A percentile compares a stretch with the other conserved stretches of the same genome.
Conservation (phyloP, 2,888 invertebrate species). For the Mystacides longicornis region DNA sequence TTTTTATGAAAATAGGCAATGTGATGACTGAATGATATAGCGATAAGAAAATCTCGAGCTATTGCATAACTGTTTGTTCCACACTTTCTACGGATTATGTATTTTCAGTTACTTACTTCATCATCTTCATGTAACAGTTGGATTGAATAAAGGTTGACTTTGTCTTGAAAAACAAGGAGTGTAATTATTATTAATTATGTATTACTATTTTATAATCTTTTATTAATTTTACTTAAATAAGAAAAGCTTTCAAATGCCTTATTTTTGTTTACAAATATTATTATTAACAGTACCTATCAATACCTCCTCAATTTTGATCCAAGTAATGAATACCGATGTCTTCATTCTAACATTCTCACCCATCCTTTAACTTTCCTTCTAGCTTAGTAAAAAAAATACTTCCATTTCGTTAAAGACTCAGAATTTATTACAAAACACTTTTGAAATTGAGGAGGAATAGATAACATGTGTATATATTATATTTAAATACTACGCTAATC, state of each 20-base stretch:
- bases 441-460: neutral
- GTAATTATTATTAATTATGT: neutral
- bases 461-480: neutral
- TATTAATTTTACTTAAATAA: no score
- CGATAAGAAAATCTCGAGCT: slow-evolving; percentile 15
- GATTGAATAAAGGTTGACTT: neutral
- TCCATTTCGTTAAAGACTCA: neutral
- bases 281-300: neutral
- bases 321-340: neutral
- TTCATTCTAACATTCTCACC: neutral
- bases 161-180: neutral
- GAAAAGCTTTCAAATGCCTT: neutral
- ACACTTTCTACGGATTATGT: neutral
- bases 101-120: neutral
- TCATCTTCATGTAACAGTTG: neutral
- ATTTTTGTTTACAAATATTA: neutral
- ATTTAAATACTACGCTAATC: neutral
- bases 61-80: neutral
- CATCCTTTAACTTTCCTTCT: neutral
- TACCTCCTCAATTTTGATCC: neutral
- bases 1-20: slow-evolving; percentile 11
- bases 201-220: neutral
- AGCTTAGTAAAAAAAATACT: slow-evolving; percentile 1
- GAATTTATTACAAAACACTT: neutral
- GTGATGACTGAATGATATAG: slow-evolving; percentile 23